Evolutionary conservation across 2,797 vertebrate genomes (phyloP).

Genomic region (Miichthys miiuy): DNA sequence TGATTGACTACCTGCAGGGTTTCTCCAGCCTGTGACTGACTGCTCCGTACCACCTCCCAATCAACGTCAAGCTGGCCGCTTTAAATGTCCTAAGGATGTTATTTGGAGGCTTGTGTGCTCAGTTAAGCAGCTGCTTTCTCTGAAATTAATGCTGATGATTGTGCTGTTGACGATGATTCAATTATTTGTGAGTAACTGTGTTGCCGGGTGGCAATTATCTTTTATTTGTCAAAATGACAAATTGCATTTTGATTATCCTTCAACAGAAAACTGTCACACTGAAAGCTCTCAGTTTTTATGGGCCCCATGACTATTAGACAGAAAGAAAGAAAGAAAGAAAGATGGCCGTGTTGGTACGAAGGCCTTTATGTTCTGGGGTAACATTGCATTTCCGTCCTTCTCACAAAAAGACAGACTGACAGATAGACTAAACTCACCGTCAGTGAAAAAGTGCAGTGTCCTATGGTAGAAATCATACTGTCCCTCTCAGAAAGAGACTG

Average conservation of each 20-base stretch:
- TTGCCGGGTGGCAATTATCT: constrained; percentile 58
- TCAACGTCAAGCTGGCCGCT: constrained; percentile 47
- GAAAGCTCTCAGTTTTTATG: constrained; percentile 40
- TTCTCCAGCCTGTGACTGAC: constrained; percentile 34
- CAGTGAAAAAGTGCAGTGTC: constrained; percentile 41
- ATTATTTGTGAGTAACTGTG: constrained; percentile 49
- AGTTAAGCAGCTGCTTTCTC: constrained; percentile 52
- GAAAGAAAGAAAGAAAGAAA: not conserved
- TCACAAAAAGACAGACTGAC: constrained; percentile 37
- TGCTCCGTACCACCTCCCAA: constrained; percentile 32
- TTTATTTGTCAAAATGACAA: constrained; percentile 60
- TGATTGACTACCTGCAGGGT: constrained; percentile 55
- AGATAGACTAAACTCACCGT: constrained; percentile 37
- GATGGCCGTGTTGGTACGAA: not conserved
- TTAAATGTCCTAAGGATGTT: constrained; percentile 45
- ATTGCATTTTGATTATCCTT: constrained; percentile 51
- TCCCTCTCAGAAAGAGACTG: constrained; percentile 66
- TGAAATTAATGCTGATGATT: constrained; percentile 53
- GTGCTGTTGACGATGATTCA: constrained; percentile 57
- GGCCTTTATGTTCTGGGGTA: constrained; percentile 31
- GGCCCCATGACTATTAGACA: not conserved
- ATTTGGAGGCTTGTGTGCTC: constrained; percentile 42
- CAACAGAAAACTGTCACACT: constrained; percentile 15
- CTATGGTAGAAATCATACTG: constrained; percentile 45
- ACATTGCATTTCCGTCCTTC: constrained; percentile 25